Conservation (phyloP, 2,797 vertebrate species). For the Acridotheres tristis region DNA sequence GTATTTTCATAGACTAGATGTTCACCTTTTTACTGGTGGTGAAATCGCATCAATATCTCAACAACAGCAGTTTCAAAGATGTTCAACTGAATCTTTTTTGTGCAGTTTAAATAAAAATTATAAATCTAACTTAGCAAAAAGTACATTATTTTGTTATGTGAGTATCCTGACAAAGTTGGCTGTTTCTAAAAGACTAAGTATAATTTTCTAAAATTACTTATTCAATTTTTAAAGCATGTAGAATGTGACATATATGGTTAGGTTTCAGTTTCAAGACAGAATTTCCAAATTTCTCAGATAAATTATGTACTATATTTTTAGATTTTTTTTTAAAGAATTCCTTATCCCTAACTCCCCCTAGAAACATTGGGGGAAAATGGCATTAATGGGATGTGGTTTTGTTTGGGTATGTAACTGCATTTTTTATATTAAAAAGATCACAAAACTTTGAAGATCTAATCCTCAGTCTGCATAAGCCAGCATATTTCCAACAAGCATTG, state of each 20-base stretch:
- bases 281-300: neutral
- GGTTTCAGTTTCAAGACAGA: neutral
- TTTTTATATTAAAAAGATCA: neutral
- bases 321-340: neutral
- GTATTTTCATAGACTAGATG: neutral
- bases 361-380: accelerated
- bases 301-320: neutral
- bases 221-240: neutral
- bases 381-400: neutral
- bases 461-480: neutral
- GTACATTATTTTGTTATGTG: neutral
- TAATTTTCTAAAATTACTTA: neutral
- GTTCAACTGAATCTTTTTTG: neutral
- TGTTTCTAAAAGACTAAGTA: neutral
- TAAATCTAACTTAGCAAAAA: neutral
- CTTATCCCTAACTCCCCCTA: accelerated
- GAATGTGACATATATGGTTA: neutral
- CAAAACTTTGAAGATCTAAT: neutral
- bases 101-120: neutral
- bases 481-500: neutral
- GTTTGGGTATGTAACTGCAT: neutral
- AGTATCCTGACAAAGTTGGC: neutral
- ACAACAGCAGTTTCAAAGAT: neutral
- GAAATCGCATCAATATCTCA: neutral
- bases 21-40: neutral